These are phyloP conservation scores for Percopsis omiscomaycus DNA, from an alignment of 2,797 vertebrate species.

Conservation along the genomic window DNA sequence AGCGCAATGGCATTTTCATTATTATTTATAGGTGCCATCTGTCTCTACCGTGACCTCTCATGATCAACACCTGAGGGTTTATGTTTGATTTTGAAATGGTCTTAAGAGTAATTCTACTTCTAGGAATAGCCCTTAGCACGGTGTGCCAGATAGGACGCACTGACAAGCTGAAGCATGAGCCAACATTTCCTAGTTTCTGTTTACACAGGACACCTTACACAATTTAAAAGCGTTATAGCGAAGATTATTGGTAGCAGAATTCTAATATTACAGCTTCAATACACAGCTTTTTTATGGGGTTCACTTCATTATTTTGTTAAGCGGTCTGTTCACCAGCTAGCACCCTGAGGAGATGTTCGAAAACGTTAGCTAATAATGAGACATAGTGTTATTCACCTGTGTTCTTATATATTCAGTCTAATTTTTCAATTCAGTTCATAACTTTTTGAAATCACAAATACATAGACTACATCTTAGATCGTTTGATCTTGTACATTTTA, in stretches of 20 bases:
- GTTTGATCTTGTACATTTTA: slow-evolving; percentile 23
- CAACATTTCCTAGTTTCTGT: slow-evolving; percentile 14
- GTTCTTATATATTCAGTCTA: slow-evolving; percentile 13
- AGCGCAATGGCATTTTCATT: no score
- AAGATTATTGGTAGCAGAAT: neutral
- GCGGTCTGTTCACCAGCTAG: slow-evolving; percentile 10
- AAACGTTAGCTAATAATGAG: slow-evolving; percentile 14
- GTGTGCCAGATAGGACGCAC: slow-evolving; percentile 20
- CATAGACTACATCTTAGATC: slow-evolving; percentile 22
- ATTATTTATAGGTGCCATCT: neutral
- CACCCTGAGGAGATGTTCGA: slow-evolving; percentile 10
- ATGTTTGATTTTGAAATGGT: slow-evolving; percentile 15
- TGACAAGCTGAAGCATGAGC: slow-evolving; percentile 2
- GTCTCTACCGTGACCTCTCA: slow-evolving; percentile 6
- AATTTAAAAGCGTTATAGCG: slow-evolving; percentile 4
- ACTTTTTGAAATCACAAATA: slow-evolving; percentile 6
- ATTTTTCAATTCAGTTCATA: slow-evolving; percentile 7
- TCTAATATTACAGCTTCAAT: neutral
- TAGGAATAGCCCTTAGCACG: slow-evolving; percentile 5
- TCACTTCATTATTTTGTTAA: neutral
- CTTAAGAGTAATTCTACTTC: slow-evolving; percentile 18
- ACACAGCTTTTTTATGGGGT: neutral
- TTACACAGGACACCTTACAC: slow-evolving; percentile 25
- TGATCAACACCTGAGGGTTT: slow-evolving; percentile 5
- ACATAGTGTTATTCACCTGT: slow-evolving; percentile 13